These are phyloP conservation scores for Nixonia krombeini DNA, from an alignment of 1,140 invertebrate genomes.

Conservation along the genomic window DNA sequence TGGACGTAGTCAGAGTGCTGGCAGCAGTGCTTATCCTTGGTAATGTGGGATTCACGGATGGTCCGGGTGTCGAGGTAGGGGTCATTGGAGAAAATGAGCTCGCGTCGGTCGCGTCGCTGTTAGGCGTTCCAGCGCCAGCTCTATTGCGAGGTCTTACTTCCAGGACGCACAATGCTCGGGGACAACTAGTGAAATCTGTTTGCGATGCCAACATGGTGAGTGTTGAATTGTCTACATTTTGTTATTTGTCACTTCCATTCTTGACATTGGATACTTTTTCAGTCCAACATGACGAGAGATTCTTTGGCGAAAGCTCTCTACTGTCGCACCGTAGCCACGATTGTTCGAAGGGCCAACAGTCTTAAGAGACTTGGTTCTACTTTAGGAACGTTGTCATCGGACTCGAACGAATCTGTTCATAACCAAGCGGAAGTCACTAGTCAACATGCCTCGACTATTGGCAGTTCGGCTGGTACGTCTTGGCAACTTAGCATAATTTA, in stretches of 20 bases:
- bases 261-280: slow-evolving; percentile 36
- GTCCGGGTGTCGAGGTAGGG: slow-evolving; percentile 79
- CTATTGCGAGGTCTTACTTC: slow-evolving; percentile 87
- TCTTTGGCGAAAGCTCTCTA: slow-evolving; percentile 93
- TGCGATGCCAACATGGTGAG: slow-evolving; percentile 85
- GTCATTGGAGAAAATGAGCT: slow-evolving; percentile 85
- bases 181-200: slow-evolving; percentile 86
- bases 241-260: slow-evolving; percentile 6
- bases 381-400: slow-evolving; percentile 89
- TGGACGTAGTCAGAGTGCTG: slow-evolving; percentile 92
- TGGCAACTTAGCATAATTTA: too few relatives aligned
- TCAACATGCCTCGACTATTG: slow-evolving; percentile 89
- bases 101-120: slow-evolving; percentile 85
- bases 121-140: slow-evolving; percentile 84
- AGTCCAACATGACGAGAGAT: slow-evolving; percentile 89
- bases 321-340: slow-evolving; percentile 94
- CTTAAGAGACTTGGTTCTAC: slow-evolving; percentile 90
- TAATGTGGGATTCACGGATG: slow-evolving; percentile 91
- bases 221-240: not conserved
- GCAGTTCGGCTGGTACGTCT: slow-evolving; percentile 75
- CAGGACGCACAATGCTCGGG: slow-evolving; percentile 85
- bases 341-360: slow-evolving; percentile 92
- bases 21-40: slow-evolving; percentile 92
- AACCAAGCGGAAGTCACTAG: slow-evolving; percentile 88
- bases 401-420: slow-evolving; percentile 92